phyloP scores from a whole-genome alignment of 2,797 vertebrate species.

The Pampus argenteus region DNA sequence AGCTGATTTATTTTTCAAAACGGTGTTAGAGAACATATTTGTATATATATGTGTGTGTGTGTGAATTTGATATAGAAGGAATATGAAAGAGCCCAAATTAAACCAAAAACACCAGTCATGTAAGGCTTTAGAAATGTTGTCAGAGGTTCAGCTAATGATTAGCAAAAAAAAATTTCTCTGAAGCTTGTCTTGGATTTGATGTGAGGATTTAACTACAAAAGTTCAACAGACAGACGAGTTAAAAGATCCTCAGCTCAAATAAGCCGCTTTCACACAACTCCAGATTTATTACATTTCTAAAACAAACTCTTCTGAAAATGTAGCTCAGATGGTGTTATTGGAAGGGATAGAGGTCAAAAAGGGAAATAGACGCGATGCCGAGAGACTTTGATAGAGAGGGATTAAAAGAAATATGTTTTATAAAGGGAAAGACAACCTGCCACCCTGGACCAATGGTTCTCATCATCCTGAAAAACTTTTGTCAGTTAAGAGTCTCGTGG shows the following conservation, averaged over 20 bases:
- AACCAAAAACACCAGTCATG: constrained; percentile 34
- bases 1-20: constrained; percentile 5
- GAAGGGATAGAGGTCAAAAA: constrained; percentile 57
- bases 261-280: constrained; percentile 54
- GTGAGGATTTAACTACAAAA: constrained; percentile 65
- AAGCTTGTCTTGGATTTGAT: constrained; percentile 65
- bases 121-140: constrained; percentile 52
- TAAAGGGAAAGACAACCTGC: neutral
- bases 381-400: constrained; percentile 11
- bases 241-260: constrained; percentile 52
- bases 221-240: constrained; percentile 42
- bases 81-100: constrained; percentile 24
- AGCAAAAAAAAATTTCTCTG: constrained; percentile 45
- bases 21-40: neutral
- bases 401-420: constrained; percentile 43
- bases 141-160: constrained; percentile 40
- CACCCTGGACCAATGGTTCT: neutral
- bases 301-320: constrained; percentile 53
- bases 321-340: constrained; percentile 45
- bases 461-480: neutral
- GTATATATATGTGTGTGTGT: neutral
- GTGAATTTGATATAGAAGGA: neutral
- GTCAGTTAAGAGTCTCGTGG: neutral
- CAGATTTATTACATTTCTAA: constrained; percentile 62
- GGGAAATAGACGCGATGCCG: neutral